Evolutionary conservation across 2,797 vertebrate species (phyloP), one percentile per base, ranked within the genome.

Genomic region (Tolypeutes matacus): DNA sequence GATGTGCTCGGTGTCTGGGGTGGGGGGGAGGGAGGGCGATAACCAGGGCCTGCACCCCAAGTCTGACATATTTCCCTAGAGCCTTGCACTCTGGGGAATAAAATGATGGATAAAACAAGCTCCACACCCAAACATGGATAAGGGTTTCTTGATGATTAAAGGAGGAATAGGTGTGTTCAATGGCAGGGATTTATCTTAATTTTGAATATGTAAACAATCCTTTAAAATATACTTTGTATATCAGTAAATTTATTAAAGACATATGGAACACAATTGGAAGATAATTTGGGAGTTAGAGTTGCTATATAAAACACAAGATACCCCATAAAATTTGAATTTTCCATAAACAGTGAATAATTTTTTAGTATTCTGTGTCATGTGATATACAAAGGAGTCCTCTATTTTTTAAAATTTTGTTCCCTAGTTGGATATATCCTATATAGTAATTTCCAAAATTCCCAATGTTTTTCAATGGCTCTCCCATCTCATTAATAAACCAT

Each of bases 251-350:
- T 83, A 73, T 56, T 75, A 60, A 80, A 77, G 3, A 39, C 15
- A 89, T 27, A 85, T 69, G 23, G 29, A 93, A 53, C 2, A 77
- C 3, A 72, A 14, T 7, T 34, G 31, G 86, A 62, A 80, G 2
- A 75, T 56, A 62, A 84, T 4, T 25, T 56, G 10, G 31, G 65
- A 77, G 70, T 56, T 77, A 49, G 1, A 90, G 31, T 34, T 89
- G 21, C 27, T 86, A 56, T 2, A 25, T 62, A 90, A 93, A 91
- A 89, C 60, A 80, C 4, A 89, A 11, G 17, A 49, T 76, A 17
- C 6, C 4, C 11, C 65, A 20, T 77, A 82, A 78, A 77, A 89
- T 60, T 65, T 89, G 21, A 93, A 89, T 90, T 89, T 85, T 17
- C 77, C 15, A 29, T 51, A 49, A 51, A 34, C 3, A 46, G 69